A percentile compares a stretch with the other conserved stretches of the same genome.
Evolutionary conservation across 2,888 invertebrate genomes (phyloP).

Genomic region (Agonopterix alstromeriana): DNA sequence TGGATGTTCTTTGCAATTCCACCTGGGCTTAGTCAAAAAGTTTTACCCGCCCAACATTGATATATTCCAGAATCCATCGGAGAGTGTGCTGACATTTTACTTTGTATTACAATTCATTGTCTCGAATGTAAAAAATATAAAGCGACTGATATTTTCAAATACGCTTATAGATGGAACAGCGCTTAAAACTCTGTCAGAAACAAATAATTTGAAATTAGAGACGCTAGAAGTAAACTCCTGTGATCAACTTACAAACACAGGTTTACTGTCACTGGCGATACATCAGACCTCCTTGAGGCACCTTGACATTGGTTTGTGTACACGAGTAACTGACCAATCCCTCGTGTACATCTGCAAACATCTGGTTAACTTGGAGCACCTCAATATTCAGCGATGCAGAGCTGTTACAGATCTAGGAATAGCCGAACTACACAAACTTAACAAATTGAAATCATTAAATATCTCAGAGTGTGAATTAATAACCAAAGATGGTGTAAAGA

Average conservation of each 20-base stretch:
- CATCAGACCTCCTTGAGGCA: conserved; percentile 73
- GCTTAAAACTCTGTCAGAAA: conserved; percentile 71
- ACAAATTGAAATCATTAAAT: conserved; percentile 76
- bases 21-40: conserved; percentile 79
- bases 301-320: conserved; percentile 80
- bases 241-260: conserved; percentile 79
- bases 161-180: conserved; percentile 82
- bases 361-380: conserved; percentile 73
- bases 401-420: conserved; percentile 80
- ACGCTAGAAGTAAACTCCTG: conserved; percentile 74
- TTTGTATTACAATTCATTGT: conserved; percentile 78
- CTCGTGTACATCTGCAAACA: conserved; percentile 77
- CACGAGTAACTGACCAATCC: conserved; percentile 80
- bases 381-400: conserved; percentile 80
- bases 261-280: conserved; percentile 70
- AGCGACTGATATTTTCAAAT: conserved; percentile 79
- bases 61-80: conserved; percentile 70
- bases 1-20: conserved; percentile 83
- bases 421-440: conserved; percentile 68
- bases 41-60: conserved; percentile 77
- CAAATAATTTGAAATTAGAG: conserved; percentile 68
- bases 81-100: conserved; percentile 83
- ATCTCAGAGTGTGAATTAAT: conserved; percentile 82
- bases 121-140: conserved; percentile 70
- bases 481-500: conserved; percentile 77